phyloP scores from a whole-genome alignment of 2,797 vertebrate species.

The Cynodonichthys magdalenae region DNA sequence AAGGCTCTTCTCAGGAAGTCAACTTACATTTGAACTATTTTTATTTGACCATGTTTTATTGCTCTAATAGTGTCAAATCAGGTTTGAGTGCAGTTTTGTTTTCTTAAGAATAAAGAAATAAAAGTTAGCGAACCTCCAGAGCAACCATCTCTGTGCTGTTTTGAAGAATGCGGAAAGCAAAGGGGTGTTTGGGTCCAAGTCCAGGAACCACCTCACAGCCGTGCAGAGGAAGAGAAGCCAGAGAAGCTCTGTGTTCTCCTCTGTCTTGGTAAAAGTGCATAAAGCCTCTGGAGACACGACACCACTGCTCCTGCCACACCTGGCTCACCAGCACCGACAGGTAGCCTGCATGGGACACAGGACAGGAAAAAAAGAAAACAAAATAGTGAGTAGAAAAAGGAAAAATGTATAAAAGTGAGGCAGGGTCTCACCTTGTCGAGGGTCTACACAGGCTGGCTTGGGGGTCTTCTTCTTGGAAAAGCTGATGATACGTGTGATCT shows the following conservation, averaged over 20 bases:
- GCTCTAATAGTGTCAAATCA: too few species aligned
- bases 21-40: not conserved
- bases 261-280: constrained; percentile 91
- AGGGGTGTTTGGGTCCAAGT: constrained; percentile 93
- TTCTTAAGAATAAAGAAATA: not conserved
- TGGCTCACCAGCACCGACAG: constrained; percentile 90
- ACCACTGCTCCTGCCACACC: constrained; percentile 96
- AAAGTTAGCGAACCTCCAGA: constrained; percentile 83
- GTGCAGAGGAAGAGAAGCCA: constrained; percentile 84
- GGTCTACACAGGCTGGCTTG: constrained; percentile 81
- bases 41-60: not conserved
- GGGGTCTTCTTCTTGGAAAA: constrained; percentile 96
- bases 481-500: constrained; percentile 97
- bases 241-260: constrained; percentile 82
- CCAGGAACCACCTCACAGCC: constrained; percentile 91
- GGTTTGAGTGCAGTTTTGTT: not conserved
- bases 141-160: constrained; percentile 84
- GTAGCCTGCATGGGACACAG: constrained; percentile 77
- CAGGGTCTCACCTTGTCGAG: constrained; percentile 85
- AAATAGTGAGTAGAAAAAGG: not conserved
- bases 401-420: not conserved
- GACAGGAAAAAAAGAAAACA: not conserved
- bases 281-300: constrained; percentile 86
- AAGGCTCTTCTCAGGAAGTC: not conserved
- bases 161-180: constrained; percentile 91